These are phyloP conservation scores for Tetrao urogallus DNA, from an alignment of 2,113 vertebrate species.

Conservation along the genomic window DNA sequence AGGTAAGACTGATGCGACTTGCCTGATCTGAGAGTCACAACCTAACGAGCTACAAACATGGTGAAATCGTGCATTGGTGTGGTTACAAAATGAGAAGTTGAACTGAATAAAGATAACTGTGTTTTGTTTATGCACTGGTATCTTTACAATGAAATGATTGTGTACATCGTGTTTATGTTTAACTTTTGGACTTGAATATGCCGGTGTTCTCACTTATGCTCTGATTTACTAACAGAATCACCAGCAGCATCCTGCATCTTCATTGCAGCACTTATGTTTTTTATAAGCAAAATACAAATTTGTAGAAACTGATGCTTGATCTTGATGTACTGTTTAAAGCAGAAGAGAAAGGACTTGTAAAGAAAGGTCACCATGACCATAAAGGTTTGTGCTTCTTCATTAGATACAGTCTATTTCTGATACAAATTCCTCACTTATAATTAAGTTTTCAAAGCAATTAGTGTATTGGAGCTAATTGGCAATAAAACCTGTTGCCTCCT, in stretches of 20 bases:
- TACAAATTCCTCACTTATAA: not conserved
- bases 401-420: not conserved
- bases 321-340: not conserved
- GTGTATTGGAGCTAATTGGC: not conserved
- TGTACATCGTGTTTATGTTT: not conserved
- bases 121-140: not conserved
- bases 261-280: not conserved
- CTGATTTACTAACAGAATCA: not conserved
- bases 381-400: not conserved
- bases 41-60: not conserved
- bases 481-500: not conserved
- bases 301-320: not conserved
- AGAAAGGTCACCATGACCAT: not conserved
- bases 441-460: not conserved
- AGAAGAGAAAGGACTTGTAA: not conserved
- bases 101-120: not conserved
- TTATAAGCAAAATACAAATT: not conserved
- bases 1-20: not conserved
- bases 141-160: not conserved
- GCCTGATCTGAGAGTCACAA: not conserved
- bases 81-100: not conserved
- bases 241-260: not conserved
- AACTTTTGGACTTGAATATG: not conserved
- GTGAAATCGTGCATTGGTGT: not conserved
- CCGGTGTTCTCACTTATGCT: not conserved